Base-by-base conservation (phyloP, 2,113 vertebrate genomes). In the Lipophrys pholis region DNA sequence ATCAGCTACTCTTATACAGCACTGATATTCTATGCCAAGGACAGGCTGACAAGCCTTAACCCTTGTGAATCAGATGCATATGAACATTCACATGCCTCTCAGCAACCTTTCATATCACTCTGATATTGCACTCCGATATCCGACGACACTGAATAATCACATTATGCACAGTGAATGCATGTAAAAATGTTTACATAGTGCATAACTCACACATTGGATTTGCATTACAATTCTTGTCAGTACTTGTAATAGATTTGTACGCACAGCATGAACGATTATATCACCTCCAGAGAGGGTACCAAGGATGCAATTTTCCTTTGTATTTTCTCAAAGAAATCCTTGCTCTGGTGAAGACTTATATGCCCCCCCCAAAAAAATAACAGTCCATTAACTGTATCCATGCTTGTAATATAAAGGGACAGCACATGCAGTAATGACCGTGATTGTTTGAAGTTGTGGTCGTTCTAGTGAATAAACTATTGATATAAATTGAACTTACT, bases 1-100 rank as follows among this genome's bases (percentile, higher is more conserved):
- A 68, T 65, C 21, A 35, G 49, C 48, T 41, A 30, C 35, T 60
- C 49, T 82, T 58, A 52, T 39, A 53, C 50, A 38, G 56, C 56
- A 57, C 5, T 58, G 43, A 69, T 69, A 55, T 40, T 61, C 42
- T 50, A 55, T 53, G 57, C 60, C 17, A 17, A 14, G 55, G 35
- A 54, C 39, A 56, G 35, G 7, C 48, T 49, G 58, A 56, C 61
- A 57, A 57, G 58, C 45, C 39, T 74, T 42, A 74, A 50, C 39
- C 48, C 21, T 8, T 52, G 15, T 69, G 62, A 67, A 17, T 40
- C 38, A 69, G 66, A 73, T 50, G 45, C 43, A 76, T 43, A 73
- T 60, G 36, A 67, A 65, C 69, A 63, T 67, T 81, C 16, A 69
- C 52, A 84, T 54, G 50, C 66, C 65, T 82, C 53, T 55, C 35